Percentiles rank a stretch among this genome's conserved stretches.
These are phyloP conservation scores for Zoanthus sociatus DNA, from an alignment of 92 coral and sea anemone genomes.

Conservation along the genomic window DNA sequence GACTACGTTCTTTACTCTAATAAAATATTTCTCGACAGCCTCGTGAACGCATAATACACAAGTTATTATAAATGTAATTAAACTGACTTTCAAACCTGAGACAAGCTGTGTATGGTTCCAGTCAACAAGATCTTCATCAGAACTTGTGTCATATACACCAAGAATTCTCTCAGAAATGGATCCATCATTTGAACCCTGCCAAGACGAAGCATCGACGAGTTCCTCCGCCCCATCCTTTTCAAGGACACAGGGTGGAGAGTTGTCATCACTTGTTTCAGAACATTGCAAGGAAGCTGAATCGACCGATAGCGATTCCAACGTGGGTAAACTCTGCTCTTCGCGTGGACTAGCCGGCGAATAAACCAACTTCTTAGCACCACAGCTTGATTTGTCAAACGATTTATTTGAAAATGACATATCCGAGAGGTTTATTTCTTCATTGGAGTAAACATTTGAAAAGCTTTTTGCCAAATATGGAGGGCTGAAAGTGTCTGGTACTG, in stretches of 20 bases:
- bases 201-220: conserved; percentile 76
- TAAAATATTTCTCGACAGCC: background rate
- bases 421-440: conserved; percentile 71
- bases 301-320: background rate
- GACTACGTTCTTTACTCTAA: background rate
- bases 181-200: conserved; percentile 66
- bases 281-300: background rate
- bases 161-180: conserved; percentile 49
- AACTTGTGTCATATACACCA: conserved; percentile 66
- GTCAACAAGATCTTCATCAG: conserved; percentile 49
- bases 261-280: conserved; percentile 58
- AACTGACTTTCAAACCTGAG: conserved; percentile 11
- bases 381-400: conserved; percentile 68
- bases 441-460: conserved; percentile 76
- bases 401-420: conserved; percentile 79
- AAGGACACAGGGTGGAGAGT: conserved; percentile 75
- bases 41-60: background rate
- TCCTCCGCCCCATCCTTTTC: conserved; percentile 85
- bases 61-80: too few relatives aligned
- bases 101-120: conserved; percentile 47
- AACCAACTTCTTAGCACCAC: conserved; percentile 26
- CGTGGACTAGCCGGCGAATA: conserved; percentile 24
- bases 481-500: conserved; percentile 30
- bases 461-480: conserved; percentile 42
- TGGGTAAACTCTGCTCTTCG: conserved; percentile 28